These are phyloP conservation scores for Pyrgus malvae DNA, from an alignment of 2,888 invertebrate genomes.

Conservation along the genomic window DNA sequence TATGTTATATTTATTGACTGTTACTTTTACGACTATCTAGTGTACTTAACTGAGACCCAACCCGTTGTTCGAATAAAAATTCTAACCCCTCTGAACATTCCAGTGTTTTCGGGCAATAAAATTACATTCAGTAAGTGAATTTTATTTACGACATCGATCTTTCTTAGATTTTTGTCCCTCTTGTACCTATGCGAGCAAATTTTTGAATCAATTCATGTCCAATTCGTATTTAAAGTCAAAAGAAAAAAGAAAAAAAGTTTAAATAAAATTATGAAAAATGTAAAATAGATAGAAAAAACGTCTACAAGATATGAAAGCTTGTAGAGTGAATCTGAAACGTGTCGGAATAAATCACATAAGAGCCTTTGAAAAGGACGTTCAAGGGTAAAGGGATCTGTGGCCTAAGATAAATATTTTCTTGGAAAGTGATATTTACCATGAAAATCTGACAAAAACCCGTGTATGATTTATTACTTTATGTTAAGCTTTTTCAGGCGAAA, in stretches of 20 bases:
- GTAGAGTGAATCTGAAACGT: conserved; percentile 21
- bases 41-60: conserved; percentile 34
- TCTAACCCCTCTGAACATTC: conserved; percentile 30
- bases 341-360: conserved; percentile 28
- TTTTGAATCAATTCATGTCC: neutral
- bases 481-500: neutral
- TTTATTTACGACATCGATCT: conserved; percentile 25
- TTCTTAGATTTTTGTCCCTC: neutral
- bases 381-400: conserved; percentile 22
- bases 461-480: conserved; percentile 15
- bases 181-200: neutral
- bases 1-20: conserved; percentile 57
- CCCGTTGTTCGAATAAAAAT: conserved; percentile 37
- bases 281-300: no score
- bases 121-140: conserved; percentile 32
- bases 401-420: conserved; percentile 14
- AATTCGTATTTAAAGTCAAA: no score
- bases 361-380: conserved; percentile 24
- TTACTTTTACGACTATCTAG: conserved; percentile 50
- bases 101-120: conserved; percentile 33
- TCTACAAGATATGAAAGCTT: neutral
- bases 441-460: conserved; percentile 12
- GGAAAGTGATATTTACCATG: conserved; percentile 1
- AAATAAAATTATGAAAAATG: no score
- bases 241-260: no score